Percentiles rank a stretch among this genome's conserved stretches.
Evolutionary conservation across 2,797 vertebrate species (phyloP).

Genomic region (Alca torda): DNA sequence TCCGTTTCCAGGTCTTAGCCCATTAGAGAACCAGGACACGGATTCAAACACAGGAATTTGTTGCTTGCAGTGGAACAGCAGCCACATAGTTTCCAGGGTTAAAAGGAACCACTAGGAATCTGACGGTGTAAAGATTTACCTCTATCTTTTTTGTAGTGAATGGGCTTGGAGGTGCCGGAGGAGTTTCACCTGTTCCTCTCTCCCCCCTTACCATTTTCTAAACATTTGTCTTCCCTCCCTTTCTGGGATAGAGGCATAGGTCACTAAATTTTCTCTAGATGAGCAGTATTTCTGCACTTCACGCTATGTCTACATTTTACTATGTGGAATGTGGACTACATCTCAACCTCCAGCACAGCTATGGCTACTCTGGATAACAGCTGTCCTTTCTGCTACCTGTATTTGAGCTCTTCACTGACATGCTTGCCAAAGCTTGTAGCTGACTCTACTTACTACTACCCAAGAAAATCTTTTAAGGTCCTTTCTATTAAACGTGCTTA

Average conservation of each 20-base stretch:
- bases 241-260: background rate
- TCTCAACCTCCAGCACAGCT: background rate
- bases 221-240: background rate
- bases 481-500: background rate
- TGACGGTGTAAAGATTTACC: background rate
- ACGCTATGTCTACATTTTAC: background rate
- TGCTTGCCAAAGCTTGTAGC: background rate
- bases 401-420: background rate
- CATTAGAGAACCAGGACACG: rapidly evolving
- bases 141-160: background rate
- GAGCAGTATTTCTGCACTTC: background rate
- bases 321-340: background rate
- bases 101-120: background rate
- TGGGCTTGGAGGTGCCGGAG: background rate
- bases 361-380: background rate
- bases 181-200: background rate
- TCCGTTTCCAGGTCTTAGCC: background rate
- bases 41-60: background rate
- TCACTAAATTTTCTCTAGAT: background rate
- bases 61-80: background rate
- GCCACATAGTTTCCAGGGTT: background rate
- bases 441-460: background rate
- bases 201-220: background rate
- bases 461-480: background rate
- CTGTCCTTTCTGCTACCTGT: background rate